Conservation (phyloP, 2,113 vertebrate genomes). For the Strix uralensis region DNA sequence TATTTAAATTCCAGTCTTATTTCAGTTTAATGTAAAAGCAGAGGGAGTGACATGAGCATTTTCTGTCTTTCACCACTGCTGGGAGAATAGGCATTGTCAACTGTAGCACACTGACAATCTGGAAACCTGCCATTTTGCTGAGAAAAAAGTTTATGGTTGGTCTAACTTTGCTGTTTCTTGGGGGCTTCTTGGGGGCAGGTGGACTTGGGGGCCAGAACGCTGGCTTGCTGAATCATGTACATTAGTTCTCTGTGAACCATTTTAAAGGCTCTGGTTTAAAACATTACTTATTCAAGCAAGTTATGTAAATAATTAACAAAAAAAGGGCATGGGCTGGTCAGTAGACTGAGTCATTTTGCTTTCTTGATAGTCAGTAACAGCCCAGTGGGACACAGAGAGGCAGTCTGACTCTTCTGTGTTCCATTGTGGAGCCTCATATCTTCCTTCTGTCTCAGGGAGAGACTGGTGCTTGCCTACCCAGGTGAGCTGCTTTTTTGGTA, state of each 20-base stretch:
- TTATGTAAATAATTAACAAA: constrained; percentile 47
- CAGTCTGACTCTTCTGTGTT: background rate
- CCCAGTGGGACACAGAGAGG: background rate
- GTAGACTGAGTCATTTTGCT: background rate
- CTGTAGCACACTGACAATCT: constrained; percentile 40
- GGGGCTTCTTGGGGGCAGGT: background rate
- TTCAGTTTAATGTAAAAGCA: constrained; percentile 37
- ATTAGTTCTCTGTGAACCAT: background rate
- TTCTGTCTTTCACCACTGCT: constrained; percentile 35
- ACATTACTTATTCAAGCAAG: constrained; percentile 40
- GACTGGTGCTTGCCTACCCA: background rate
- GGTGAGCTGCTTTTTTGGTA: background rate
- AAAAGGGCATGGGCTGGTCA: background rate
- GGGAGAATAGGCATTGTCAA: background rate
- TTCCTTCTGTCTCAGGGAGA: background rate
- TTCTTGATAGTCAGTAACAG: background rate
- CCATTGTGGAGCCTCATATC: background rate
- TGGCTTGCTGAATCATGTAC: background rate
- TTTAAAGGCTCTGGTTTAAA: background rate
- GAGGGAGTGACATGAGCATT: constrained; percentile 38
- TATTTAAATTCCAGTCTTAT: constrained; percentile 16
- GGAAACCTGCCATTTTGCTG: constrained; percentile 47
- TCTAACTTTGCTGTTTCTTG: constrained; percentile 6
- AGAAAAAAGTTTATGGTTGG: constrained; percentile 29
- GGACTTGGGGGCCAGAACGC: background rate